These are phyloP conservation scores for Manis javanica DNA, from an alignment of 2,797 vertebrate species.

Conservation along the genomic window DNA sequence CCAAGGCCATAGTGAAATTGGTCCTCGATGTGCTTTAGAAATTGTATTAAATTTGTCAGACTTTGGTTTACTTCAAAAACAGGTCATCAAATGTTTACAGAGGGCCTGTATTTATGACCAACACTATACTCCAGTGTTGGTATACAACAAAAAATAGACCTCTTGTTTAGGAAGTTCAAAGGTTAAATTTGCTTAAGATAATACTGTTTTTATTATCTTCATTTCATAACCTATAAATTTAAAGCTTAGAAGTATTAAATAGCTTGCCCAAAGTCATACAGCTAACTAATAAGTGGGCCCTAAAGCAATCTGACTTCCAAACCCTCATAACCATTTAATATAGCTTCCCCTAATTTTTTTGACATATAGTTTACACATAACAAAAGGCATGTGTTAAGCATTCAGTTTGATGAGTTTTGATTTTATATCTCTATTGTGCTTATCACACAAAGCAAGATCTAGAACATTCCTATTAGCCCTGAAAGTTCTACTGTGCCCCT, in stretches of 20 bases:
- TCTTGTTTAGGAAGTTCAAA: not conserved
- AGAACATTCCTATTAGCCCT: not conserved
- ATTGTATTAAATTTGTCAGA: not conserved
- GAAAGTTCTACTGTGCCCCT: not conserved
- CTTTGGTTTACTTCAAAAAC: not conserved
- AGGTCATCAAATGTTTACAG: not conserved
- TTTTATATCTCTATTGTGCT: not conserved
- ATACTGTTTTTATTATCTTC: not conserved
- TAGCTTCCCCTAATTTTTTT: not conserved
- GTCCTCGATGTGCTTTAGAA: not conserved
- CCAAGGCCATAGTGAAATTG: not conserved
- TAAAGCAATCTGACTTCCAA: not conserved
- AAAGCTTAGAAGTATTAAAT: not conserved
- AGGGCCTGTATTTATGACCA: not conserved
- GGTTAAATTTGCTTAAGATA: not conserved
- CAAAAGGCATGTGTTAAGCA: not conserved
- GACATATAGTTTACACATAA: not conserved
- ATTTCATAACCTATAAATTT: not conserved
- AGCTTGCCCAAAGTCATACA: not conserved
- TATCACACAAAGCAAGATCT: not conserved
- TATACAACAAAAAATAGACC: not conserved
- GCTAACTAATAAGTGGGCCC: not conserved
- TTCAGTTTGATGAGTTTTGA: not conserved
- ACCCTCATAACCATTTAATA: not conserved
- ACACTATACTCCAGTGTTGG: not conserved